Conservation (phyloP, 1,140 invertebrate genomes). For the Arion vulgaris region DNA sequence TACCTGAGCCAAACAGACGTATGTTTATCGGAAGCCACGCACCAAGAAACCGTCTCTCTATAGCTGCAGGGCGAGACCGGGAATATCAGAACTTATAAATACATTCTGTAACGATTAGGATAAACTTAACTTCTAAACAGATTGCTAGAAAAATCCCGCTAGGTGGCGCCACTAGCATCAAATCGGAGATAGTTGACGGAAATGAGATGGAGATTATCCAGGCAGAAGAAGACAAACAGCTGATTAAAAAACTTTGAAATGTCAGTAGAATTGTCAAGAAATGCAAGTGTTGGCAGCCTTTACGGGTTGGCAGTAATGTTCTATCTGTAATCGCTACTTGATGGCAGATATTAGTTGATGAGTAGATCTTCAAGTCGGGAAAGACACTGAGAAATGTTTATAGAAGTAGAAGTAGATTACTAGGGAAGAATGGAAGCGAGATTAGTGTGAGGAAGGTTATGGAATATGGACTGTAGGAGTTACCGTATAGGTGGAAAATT, state of each 20-base stretch:
- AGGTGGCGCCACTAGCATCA: constrained; percentile 20
- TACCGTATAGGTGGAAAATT: no score
- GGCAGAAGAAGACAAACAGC: background rate
- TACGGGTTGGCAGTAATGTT: background rate
- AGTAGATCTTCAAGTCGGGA: no score
- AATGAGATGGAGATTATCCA: background rate
- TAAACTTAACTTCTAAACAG: background rate
- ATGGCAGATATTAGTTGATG: no score
- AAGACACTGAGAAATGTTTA: no score
- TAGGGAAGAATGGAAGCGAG: no score
- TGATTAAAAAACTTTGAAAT: constrained; percentile 5
- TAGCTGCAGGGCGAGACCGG: background rate
- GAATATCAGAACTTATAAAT: background rate
- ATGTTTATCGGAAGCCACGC: no score
- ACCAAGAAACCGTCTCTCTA: no score
- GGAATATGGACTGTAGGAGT: no score
- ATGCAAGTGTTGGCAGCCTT: background rate
- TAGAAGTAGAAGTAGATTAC: no score
- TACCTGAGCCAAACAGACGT: no score
- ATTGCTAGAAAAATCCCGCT: background rate
- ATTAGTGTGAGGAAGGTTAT: no score
- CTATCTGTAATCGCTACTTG: no score
- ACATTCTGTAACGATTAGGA: background rate
- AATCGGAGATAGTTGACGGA: constrained; percentile 15
- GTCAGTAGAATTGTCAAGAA: background rate